Evolutionary conservation across 2,113 vertebrate species (phyloP), one percentile per base, ranked within the genome.

Genomic region (Austrofundulus limnaeus): DNA sequence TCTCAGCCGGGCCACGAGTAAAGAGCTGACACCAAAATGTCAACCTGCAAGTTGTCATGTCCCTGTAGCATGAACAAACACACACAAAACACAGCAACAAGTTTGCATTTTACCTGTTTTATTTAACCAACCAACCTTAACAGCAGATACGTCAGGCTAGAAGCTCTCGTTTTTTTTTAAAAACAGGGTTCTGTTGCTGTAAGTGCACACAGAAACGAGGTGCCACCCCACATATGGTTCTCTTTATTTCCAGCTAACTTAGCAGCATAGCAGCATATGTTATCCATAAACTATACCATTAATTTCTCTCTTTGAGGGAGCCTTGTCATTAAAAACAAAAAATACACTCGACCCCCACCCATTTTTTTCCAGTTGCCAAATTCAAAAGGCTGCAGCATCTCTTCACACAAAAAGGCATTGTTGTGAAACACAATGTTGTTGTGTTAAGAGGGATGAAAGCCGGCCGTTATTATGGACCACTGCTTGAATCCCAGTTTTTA

Each of bases 1-100:
- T n/a, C n/a, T n/a, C n/a, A n/a, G n/a, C n/a, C n/a, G n/a, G 87
- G 66, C 86, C 86, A 83, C 78, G 80, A 91, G 90, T 88, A 87
- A 88, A 73, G 58, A 87, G 80, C 72, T 92, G 91, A 90, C 92
- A 92, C 91, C 89, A 92, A 91, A 92, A 89, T 92, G 87, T 90
- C 90, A 91, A 81, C 82, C 85, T 80, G 83, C 80, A 84, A 81
- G 70, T 80, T 76, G 78, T 89, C 85, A 86, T 73, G 47, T 64
- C 77, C 78, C 74, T 75, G 73, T 78, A 82, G 72, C 66, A 38
- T 50, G 55, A n/a, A 66, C 56, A 46, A 28, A 34, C n/a, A n/a
- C n/a, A n/a, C n/a, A n/a, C n/a, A n/a, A n/a, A n/a, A n/a, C n/a
- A n/a, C n/a, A n/a, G n/a, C n/a, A n/a, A n/a, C n/a, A n/a, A n/a